Evolutionary conservation across 2,888 invertebrate species (phyloP), one percentile per base, ranked within the genome.

Genomic region (Drosophila testacea): DNA sequence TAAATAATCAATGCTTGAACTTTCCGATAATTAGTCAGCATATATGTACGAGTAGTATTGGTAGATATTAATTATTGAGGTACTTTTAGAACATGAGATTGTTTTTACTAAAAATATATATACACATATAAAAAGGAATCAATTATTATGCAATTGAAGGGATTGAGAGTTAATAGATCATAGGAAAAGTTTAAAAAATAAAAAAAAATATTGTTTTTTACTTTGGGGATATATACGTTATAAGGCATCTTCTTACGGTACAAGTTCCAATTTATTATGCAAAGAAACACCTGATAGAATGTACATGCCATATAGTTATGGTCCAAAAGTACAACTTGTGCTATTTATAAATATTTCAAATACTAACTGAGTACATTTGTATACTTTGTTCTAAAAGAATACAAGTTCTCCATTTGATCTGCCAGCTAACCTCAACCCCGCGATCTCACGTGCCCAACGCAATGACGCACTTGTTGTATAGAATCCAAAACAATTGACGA

Each of bases 401-500:
- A 34, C 56, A 34, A 16, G 48, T 73, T 75, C 39, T 70, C 54
- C 57, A 59, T 55, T 38, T 42, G 36, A 61, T 65, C 28, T 55
- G 41, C 39, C 38, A 36, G 46, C 16, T 47, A 61, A 66, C 64
- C 64, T 65, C 55, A 46, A 56, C 60, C 59, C 30, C 22, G 44
- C 30, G 7, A n/a, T 42, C 51, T 71, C 65, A 71, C 72, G 73
- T 65, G 72, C 11, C 50, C 5, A 10, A 62, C 55, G 32, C 63
- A 60, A 50, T 74, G 73, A 74, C 73, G 73, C 73, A 74, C 48
- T 61, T 56, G 39, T 76, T 60, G 39, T 27, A 38, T 16, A 38
- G 30, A 55, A 42, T n/a, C 47, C 56, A 65, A 54, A 76, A 65
- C 72, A 74, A 74, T 77, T 77, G 65, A 71, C 65, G 72, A 65